Percentiles rank a stretch among this genome's conserved stretches.
These are phyloP conservation scores for Lasioglossum baleicum DNA, from an alignment of 1,140 invertebrate genomes.

Conservation along the genomic window DNA sequence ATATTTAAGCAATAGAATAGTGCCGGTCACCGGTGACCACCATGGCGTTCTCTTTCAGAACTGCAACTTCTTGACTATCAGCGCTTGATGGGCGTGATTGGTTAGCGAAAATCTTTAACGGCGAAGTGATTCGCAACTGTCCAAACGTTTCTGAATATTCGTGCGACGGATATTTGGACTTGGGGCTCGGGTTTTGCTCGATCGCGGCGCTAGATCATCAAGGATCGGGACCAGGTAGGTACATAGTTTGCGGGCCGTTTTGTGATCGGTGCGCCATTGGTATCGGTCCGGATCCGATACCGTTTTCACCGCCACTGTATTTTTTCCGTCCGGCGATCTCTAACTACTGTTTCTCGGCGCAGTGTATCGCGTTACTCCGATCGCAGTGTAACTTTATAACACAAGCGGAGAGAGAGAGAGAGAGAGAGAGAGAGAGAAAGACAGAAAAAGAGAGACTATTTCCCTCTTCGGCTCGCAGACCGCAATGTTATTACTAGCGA, in stretches of 20 bases:
- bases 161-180: no score
- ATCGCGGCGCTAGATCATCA: no score
- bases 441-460: conserved; percentile 11
- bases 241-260: background rate
- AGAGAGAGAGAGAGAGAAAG: background rate
- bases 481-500: conserved; percentile 44
- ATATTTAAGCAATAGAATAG: no score
- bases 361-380: conserved; percentile 45
- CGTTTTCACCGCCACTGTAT: conserved; percentile 29
- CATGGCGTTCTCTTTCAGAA: no score
- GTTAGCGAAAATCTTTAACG: no score
- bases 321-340: conserved; percentile 7
- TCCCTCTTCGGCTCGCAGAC: conserved; percentile 33
- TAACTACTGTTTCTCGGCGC: conserved; percentile 38
- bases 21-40: no score
- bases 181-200: no score
- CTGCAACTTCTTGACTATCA: no score
- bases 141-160: no score
- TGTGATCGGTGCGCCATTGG: background rate
- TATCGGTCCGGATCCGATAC: conserved; percentile 16
- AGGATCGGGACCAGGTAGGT: no score
- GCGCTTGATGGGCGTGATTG: no score
- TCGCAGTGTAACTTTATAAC: conserved; percentile 41
- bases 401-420: background rate
- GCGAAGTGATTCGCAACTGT: no score